Evolutionary conservation across 2,888 invertebrate species (phyloP).

Genomic region (Agriotes lineatus): DNA sequence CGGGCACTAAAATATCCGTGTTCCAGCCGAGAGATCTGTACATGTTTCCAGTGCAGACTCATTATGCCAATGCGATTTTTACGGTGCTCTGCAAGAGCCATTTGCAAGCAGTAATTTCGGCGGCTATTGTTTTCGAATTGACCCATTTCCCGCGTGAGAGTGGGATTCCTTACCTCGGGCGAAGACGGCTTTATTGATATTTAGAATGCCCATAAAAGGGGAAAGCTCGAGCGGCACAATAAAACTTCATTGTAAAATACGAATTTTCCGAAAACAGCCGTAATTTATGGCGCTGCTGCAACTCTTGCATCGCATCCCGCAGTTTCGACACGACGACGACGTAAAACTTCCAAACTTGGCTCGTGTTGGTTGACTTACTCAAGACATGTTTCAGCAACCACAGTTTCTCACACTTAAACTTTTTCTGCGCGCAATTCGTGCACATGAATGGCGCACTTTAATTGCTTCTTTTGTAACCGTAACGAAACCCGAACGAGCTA

Average conservation of each 20-base stretch:
- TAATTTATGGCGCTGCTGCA: constrained; percentile 12
- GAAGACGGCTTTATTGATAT: constrained; percentile 35
- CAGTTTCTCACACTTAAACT: too few relatives aligned
- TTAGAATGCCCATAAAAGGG: constrained; percentile 29
- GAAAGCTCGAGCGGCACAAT: constrained; percentile 29
- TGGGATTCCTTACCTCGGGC: constrained; percentile 24
- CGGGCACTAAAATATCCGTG: constrained; percentile 1
- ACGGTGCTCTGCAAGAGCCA: constrained; percentile 24
- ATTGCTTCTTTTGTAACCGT: too few relatives aligned
- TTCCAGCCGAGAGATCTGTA: not conserved
- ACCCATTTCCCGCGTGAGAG: constrained; percentile 27
- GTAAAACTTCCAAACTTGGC: not conserved
- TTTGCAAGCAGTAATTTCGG: constrained; percentile 29
- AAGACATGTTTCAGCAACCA: too few relatives aligned
- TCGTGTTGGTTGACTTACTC: not conserved
- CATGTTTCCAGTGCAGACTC: constrained; percentile 10
- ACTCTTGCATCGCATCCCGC: not conserved
- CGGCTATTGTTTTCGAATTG: constrained; percentile 35
- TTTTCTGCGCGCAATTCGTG: too few relatives aligned
- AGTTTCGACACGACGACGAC: not conserved
- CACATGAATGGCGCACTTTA: too few relatives aligned
- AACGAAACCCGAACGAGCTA: too few relatives aligned
- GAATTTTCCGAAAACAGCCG: constrained; percentile 23
- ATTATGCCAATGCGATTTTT: constrained; percentile 33
- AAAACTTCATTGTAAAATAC: constrained; percentile 33